Evolutionary conservation across 2,797 vertebrate species (phyloP).

Genomic region (Pipistrellus kuhlii): DNA sequence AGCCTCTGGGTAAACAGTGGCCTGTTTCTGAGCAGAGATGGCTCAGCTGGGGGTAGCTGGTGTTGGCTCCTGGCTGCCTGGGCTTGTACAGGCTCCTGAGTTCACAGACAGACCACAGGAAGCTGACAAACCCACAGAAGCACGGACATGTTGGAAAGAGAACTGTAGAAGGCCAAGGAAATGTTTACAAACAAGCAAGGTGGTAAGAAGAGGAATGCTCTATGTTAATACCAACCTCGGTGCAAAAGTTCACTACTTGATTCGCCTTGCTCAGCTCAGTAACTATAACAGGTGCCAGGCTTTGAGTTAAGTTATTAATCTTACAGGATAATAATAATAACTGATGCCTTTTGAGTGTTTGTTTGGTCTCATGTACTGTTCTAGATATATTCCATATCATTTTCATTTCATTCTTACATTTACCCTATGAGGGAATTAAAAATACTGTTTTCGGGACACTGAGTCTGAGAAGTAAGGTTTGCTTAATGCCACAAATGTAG

Average conservation of each 20-base stretch:
- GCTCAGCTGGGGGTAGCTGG: neutral
- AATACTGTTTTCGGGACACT: neutral
- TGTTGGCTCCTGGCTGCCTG: neutral
- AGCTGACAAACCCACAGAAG: neutral
- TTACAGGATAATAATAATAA: neutral
- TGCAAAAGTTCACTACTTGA: neutral
- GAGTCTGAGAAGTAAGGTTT: constrained; percentile 2
- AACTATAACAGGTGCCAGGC: neutral
- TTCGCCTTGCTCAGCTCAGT: neutral
- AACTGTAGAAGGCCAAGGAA: neutral
- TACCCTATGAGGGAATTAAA: neutral
- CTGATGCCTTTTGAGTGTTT: neutral
- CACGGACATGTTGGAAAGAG: neutral
- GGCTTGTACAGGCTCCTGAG: neutral
- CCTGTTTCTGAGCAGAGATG: constrained; percentile 35
- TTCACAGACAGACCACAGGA: constrained; percentile 5
- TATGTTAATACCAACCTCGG: neutral
- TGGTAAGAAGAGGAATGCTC: neutral
- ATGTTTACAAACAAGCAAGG: constrained; percentile 23
- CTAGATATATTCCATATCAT: neutral
- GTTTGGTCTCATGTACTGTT: neutral
- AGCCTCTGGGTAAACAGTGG: constrained; percentile 4
- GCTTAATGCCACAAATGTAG: neutral
- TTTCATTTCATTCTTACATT: neutral
- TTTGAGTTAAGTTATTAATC: neutral